Evolutionary conservation across 2,113 vertebrate genomes (phyloP).

Genomic region (Phodopus roborovskii): DNA sequence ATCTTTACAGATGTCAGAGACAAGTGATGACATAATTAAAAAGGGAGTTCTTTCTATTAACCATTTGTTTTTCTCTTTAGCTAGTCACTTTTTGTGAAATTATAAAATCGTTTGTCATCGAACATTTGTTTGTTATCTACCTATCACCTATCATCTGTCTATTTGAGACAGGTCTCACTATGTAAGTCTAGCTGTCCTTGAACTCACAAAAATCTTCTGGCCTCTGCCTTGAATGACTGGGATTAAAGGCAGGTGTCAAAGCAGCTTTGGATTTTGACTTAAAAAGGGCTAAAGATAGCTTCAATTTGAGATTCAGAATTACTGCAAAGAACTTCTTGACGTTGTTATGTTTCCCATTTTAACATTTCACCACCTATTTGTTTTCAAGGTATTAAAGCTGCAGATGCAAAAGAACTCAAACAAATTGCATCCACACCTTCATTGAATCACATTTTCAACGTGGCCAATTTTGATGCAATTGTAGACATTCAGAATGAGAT

Average conservation of each 20-base stretch:
- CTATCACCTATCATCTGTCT: neutral
- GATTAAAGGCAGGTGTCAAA: constrained; percentile 36
- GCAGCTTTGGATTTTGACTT: constrained; percentile 30
- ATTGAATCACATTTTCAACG: constrained; percentile 90
- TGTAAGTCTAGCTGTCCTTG: neutral
- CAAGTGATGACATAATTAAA: constrained; percentile 27
- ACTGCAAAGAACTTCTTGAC: neutral
- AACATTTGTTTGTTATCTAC: constrained; percentile 10
- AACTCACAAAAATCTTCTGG: neutral
- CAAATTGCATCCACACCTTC: constrained; percentile 93
- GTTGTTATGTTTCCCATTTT: neutral
- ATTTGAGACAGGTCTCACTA: neutral
- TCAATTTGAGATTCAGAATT: neutral
- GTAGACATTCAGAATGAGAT: constrained; percentile 91
- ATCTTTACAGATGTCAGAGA: constrained; percentile 68
- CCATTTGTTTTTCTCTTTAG: constrained; percentile 44
- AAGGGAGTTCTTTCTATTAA: constrained; percentile 30
- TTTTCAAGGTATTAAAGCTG: constrained; percentile 92
- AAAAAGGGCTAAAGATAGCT: constrained; percentile 8
- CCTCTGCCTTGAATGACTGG: neutral
- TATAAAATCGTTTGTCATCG: constrained; percentile 58
- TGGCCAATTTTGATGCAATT: constrained; percentile 92
- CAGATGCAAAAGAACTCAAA: constrained; percentile 93
- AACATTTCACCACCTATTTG: neutral
- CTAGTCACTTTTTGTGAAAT: constrained; percentile 22